Evolutionary conservation across 2,113 vertebrate genomes (phyloP).

Genomic region (Electrona antarctica): DNA sequence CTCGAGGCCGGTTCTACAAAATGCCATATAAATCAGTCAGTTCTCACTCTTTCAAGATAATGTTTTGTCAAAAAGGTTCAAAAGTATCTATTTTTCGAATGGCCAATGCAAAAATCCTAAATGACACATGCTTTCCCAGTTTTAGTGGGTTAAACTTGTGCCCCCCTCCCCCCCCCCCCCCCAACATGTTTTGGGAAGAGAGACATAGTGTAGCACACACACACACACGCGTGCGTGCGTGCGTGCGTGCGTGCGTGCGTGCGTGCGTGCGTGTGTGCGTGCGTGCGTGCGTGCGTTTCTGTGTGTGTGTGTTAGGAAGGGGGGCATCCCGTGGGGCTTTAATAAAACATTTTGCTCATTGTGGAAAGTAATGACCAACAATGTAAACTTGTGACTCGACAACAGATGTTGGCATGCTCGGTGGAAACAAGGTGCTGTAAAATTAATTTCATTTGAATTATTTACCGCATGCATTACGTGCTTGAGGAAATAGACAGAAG

Average conservation of each 20-base stretch:
- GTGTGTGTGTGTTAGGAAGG: neutral
- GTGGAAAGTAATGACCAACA: slow-evolving; percentile 86
- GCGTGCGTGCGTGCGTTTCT: neutral
- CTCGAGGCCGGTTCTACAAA: no score
- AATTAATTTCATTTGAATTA: slow-evolving; percentile 86
- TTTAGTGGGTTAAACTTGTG: no score
- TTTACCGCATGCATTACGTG: slow-evolving; percentile 85
- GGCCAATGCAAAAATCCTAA: no score
- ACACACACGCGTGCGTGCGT: no score
- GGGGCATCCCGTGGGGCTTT: slow-evolving; percentile 76
- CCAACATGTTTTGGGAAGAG: slow-evolving; percentile 49
- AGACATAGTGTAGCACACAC: slow-evolving; percentile 51
- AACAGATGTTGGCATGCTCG: slow-evolving; percentile 85
- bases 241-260: no score
- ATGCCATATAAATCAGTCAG: no score
- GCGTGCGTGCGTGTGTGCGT: neutral
- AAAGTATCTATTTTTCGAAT: no score
- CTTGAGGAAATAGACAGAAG: slow-evolving; percentile 79
- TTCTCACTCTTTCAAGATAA: no score
- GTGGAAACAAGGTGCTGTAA: slow-evolving; percentile 82
- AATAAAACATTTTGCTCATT: slow-evolving; percentile 87
- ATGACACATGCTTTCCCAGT: no score
- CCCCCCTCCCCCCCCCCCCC: no score
- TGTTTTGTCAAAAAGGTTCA: no score
- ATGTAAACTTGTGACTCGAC: slow-evolving; percentile 85